Conservation (phyloP, 1,140 invertebrate genomes). For the Argopecten irradians region DNA sequence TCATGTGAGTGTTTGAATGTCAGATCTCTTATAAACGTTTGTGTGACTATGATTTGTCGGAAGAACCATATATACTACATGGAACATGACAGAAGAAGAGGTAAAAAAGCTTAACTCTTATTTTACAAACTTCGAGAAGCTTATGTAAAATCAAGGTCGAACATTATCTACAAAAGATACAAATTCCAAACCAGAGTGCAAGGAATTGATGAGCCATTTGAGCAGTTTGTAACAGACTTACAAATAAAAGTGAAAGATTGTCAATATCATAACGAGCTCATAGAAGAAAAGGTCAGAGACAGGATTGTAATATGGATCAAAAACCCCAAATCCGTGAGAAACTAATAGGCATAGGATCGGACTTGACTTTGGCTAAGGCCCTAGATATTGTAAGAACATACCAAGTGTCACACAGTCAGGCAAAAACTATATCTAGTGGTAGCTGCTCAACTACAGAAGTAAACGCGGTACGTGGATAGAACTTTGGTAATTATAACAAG, state of each 20-base stretch:
- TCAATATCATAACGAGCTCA: not conserved
- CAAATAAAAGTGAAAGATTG: conserved; percentile 41
- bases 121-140: no score
- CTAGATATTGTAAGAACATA: no score
- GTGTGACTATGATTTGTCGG: no score
- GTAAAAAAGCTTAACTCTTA: conserved; percentile 33
- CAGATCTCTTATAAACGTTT: no score
- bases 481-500: no score
- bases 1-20: no score
- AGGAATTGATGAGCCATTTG: conserved; percentile 35
- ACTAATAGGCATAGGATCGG: not conserved
- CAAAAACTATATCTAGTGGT: no score
- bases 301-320: conserved; percentile 32
- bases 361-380: not conserved
- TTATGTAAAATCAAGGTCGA: conserved; percentile 26
- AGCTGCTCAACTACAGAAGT: no score
- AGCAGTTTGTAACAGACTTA: conserved; percentile 37
- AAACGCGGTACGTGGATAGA: no score
- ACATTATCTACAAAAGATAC: conserved; percentile 41
- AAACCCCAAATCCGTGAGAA: not conserved
- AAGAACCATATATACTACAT: no score
- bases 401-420: no score
- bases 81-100: no score
- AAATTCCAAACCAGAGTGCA: conserved; percentile 40
- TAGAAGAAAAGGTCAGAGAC: conserved; percentile 38